phyloP scores from a whole-genome alignment of 2,113 vertebrate species.

The Telmatochromis sp. region DNA sequence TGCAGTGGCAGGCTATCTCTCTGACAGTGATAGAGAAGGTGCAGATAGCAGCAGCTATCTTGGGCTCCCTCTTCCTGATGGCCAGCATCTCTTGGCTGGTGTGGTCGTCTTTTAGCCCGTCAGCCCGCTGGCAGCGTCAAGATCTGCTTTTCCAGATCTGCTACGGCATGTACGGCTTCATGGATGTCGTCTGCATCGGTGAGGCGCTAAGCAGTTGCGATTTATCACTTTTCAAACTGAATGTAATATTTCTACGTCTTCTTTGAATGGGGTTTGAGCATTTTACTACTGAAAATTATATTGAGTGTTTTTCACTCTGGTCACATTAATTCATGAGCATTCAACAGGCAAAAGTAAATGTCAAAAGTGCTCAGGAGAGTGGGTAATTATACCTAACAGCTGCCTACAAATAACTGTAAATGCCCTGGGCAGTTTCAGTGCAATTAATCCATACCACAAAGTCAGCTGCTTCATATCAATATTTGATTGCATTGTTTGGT shows the following conservation, averaged over 20 bases:
- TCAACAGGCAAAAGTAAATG: neutral
- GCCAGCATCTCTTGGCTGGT: conserved; percentile 99
- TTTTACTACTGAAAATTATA: neutral
- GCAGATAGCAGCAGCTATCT: conserved; percentile 93
- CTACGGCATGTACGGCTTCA: conserved; percentile 99
- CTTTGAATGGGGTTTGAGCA: neutral
- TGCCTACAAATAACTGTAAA: neutral
- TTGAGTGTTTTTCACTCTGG: neutral
- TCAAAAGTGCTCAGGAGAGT: neutral
- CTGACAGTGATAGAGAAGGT: conserved; percentile 99
- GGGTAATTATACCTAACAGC: neutral
- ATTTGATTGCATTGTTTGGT: neutral
- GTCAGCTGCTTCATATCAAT: neutral
- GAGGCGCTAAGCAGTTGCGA: conserved; percentile 27
- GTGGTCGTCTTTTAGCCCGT: conserved; percentile 98
- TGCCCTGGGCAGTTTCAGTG: neutral
- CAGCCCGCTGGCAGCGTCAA: conserved; percentile 96
- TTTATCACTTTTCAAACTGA: neutral
- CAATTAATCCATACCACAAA: neutral
- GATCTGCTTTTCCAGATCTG: conserved; percentile 99
- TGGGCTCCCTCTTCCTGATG: conserved; percentile 97
- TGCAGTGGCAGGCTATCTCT: conserved; percentile 98
- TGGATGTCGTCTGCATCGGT: conserved; percentile 99
- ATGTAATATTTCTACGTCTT: neutral
- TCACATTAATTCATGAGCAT: neutral